Conservation (phyloP, 2,113 vertebrate genomes). For the Gallinago media region DNA sequence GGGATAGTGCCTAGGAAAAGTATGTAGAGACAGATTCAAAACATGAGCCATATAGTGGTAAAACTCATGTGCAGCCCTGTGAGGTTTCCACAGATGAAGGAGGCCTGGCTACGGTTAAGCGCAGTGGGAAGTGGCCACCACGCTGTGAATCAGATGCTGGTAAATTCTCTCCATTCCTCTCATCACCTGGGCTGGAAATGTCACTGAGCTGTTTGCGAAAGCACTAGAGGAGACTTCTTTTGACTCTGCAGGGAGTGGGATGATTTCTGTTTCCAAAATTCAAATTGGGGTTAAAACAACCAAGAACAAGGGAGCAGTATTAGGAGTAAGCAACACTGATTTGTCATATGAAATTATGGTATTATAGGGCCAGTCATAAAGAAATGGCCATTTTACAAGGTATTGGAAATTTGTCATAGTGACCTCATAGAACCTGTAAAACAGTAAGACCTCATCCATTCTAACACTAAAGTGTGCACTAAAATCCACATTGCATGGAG, state of each 20-base stretch:
- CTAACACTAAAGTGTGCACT: not conserved
- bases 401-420: not conserved
- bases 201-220: not conserved
- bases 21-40: not conserved
- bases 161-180: not conserved
- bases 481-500: not conserved
- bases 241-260: not conserved
- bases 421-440: not conserved
- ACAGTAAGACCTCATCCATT: not conserved
- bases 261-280: not conserved
- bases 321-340: not conserved
- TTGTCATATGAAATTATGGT: not conserved
- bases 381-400: not conserved
- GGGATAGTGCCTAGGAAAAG: accelerated
- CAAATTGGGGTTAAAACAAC: not conserved
- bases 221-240: not conserved
- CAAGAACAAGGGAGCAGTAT: not conserved
- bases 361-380: not conserved
- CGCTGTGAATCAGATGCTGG: not conserved
- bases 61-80: not conserved
- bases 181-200: not conserved
- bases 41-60: not conserved
- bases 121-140: not conserved
- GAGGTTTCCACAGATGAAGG: not conserved
- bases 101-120: not conserved